Percentiles rank a stretch among this genome's conserved stretches.
These are phyloP conservation scores for Fulica atra DNA, from an alignment of 2,113 vertebrate genomes.

Conservation along the genomic window DNA sequence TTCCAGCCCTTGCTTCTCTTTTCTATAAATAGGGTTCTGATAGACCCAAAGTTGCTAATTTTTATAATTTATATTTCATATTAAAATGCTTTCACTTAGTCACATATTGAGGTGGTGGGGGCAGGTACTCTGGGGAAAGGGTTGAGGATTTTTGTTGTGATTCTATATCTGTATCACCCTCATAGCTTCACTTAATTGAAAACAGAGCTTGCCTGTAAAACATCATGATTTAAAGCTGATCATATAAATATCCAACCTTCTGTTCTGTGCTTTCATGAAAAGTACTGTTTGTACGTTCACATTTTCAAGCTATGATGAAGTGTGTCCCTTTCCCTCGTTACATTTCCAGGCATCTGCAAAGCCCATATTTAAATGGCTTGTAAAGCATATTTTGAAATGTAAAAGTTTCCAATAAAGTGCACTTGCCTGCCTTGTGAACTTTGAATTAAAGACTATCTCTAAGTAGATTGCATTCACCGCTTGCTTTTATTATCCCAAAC, in stretches of 20 bases:
- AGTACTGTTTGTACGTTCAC: slow-evolving; percentile 42
- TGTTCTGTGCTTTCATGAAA: slow-evolving; percentile 36
- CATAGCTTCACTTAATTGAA: slow-evolving; percentile 18
- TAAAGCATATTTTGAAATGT: slow-evolving; percentile 39
- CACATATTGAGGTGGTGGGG: no score
- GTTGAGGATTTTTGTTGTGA: not conserved
- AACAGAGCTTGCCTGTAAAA: slow-evolving; percentile 38
- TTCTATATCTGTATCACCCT: not conserved
- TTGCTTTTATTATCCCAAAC: slow-evolving; percentile 12
- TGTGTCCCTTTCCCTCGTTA: not conserved
- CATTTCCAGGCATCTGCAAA: slow-evolving; percentile 39
- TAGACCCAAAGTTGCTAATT: not conserved
- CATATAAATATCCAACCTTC: slow-evolving; percentile 64
- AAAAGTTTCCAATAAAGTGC: slow-evolving; percentile 14
- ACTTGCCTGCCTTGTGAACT: slow-evolving; percentile 42
- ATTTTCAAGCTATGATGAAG: slow-evolving; percentile 35
- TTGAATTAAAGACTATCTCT: not conserved
- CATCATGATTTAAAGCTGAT: slow-evolving; percentile 42
- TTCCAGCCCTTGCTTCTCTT: not conserved
- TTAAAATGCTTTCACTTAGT: not conserved
- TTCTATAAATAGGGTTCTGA: not conserved
- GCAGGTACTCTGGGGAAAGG: no score
- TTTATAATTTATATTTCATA: not conserved
- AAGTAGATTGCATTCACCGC: not conserved
- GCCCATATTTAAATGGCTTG: slow-evolving; percentile 30